Evolutionary conservation across 2,888 invertebrate genomes (phyloP), one percentile per base, ranked within the genome.

Genomic region (Melipona beecheii): DNA sequence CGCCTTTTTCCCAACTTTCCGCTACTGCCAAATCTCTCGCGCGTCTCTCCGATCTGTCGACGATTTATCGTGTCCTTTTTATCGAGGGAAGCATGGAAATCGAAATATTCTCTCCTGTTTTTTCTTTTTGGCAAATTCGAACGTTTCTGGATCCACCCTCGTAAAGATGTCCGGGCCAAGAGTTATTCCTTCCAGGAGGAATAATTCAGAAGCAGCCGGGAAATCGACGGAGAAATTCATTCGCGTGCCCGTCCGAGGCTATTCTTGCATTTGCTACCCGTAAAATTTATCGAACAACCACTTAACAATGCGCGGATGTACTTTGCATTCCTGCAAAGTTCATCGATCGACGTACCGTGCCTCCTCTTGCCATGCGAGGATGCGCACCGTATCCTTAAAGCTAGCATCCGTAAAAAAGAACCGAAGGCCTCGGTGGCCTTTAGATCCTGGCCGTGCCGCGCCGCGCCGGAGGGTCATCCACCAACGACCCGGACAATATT

Each of bases 381-480:
- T 87, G 78, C 81, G 65, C 82, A 76, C 62, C 70, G 72, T 83
- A 60, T 43, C 74, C 78, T 86, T 75, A 70, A 78, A 72, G 77
- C 84, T 83, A n/a, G n/a, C n/a, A n/a, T 78, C 69, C 75, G 70
- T 76, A 71, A 24, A 68, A 36, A 77, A 24, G 78, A 80, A 69
- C n/a, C 36, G 78, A 82, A 86, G 79, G 82, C 78, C 85, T 87
- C 31, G 81, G 43, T 76, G 78, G 78, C 82, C 75, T 75, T 84
- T 81, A 78, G 84, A 81, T 75, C 75, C 82, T 64, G 75, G 75
- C 84, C 2, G 84, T 86, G 78, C 78, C 78, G 84, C 86, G 84
- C 86, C 88, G 72, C 86, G 84, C 86, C 88, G 72, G 66, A 72
- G 85, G 89, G 85, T 90, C 90, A 89, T 89, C 87, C 86, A 78